phyloP scores from a whole-genome alignment of 2,888 invertebrate genomes.

The Drosophila infuscata region DNA sequence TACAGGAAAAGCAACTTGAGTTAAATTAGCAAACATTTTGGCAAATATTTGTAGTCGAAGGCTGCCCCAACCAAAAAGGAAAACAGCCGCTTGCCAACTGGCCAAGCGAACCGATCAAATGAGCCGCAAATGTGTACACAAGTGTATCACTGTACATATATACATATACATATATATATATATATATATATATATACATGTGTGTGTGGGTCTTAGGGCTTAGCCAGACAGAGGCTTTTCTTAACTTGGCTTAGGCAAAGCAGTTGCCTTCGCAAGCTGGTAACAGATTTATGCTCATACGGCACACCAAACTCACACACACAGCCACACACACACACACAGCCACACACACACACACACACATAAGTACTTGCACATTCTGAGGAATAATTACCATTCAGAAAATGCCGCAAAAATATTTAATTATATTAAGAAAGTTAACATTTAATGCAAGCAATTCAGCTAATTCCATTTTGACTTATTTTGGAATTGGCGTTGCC shows the following conservation, averaged over 20 bases:
- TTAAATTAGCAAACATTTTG: constrained; percentile 78
- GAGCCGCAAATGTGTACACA: constrained; percentile 77
- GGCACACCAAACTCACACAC: constrained; percentile 8
- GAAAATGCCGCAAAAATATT: constrained; percentile 24
- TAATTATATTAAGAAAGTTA: constrained; percentile 33
- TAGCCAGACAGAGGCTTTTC: constrained; percentile 2
- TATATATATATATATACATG: background rate
- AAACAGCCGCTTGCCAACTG: constrained; percentile 58
- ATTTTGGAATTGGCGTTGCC: constrained; percentile 25
- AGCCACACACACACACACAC: background rate
- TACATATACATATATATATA: background rate
- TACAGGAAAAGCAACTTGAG: constrained; percentile 49
- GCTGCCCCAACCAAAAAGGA: background rate
- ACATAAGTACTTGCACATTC: background rate
- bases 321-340: background rate
- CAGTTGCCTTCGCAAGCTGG: constrained; percentile 25
- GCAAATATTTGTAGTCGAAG: constrained; percentile 66
- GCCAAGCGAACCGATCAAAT: constrained; percentile 74
- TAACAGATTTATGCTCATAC: constrained; percentile 45
- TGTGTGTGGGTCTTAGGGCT: constrained; percentile 25
- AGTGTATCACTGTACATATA: constrained; percentile 35
- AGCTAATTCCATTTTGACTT: constrained; percentile 13
- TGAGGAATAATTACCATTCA: background rate
- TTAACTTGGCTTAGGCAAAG: constrained; percentile 19
- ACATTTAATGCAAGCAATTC: constrained; percentile 26